Evolutionary conservation across 2,797 vertebrate genomes (phyloP), one percentile per base, ranked within the genome.

Genomic region (Acipenser ruthenus): DNA sequence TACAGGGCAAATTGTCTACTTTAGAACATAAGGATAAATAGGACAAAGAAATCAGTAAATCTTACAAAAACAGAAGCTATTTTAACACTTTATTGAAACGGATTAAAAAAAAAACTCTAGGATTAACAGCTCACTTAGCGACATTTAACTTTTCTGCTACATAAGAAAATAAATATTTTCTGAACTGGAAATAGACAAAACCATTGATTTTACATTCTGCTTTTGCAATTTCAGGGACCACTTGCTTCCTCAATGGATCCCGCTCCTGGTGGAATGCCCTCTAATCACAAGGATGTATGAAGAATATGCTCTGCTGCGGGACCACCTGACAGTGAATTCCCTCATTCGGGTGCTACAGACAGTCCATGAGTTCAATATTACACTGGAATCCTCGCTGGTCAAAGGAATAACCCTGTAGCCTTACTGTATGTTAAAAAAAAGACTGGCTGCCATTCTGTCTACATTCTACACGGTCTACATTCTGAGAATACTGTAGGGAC

Each of bases 341-440:
- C 92, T 99, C 8, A 91, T 91, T 68, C 87, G 93, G 59, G 88
- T 99, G 67, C 84, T 99, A 10, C 93, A 94, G 83, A 93, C 93
- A 0, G 76, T 99, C 64, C 89, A 93, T n/a, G 95, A 95, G 67
- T 99, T 99, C 83, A 86, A 85, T 84, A 86, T 99, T 66, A 79
- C 93, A 66, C 84, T 99, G 66, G 97, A 99, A 84, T 87, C 91
- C 1, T 94, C 96, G 0, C 92, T 99, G 60, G 86, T 96, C 67
- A 99, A 97, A 88, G 95, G 96, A 66, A 91, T 99, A 52, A 93
- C 96, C 56, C 91, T 99, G 81, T 99, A 93, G 89, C 80, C 78
- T 8, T 6, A 37, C 23, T 37, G 23, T 37, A 37, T 37, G 23
- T 37, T 37, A 18, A 18, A 37, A 37, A 37, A 37, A 23, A 7